Conservation (phyloP, 2,888 invertebrate genomes). For the Drosophila robusta region DNA sequence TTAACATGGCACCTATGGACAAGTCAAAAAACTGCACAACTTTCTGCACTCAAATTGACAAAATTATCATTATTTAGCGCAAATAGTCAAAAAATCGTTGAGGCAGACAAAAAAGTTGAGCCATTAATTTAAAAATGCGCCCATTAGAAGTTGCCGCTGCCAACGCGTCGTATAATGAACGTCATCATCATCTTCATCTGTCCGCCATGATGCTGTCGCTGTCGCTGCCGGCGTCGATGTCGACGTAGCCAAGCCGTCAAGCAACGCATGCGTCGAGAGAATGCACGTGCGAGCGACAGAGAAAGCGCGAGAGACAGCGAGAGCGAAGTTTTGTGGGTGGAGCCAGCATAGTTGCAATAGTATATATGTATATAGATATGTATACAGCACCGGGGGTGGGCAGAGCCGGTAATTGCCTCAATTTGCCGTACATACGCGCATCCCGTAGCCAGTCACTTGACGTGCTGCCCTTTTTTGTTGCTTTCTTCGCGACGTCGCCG, state of each 20-base stretch:
- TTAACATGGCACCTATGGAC: slow-evolving; percentile 1
- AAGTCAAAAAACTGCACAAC: slow-evolving; percentile 6
- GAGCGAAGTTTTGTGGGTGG: slow-evolving; percentile 47
- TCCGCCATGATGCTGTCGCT: slow-evolving; percentile 36
- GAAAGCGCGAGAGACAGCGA: slow-evolving; percentile 18
- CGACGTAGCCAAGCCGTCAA: neutral
- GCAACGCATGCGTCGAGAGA: slow-evolving; percentile 62
- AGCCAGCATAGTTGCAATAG: slow-evolving; percentile 31
- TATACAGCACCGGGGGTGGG: slow-evolving; percentile 35
- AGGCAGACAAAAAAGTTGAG: slow-evolving; percentile 64
- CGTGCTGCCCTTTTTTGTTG: slow-evolving; percentile 57
- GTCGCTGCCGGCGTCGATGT: slow-evolving; percentile 7
- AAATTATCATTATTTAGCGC: slow-evolving; percentile 66
- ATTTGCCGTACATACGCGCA: slow-evolving; percentile 69
- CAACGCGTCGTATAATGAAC: slow-evolving; percentile 48
- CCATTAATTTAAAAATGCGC: slow-evolving; percentile 74
- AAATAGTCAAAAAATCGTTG: slow-evolving; percentile 62
- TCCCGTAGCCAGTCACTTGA: slow-evolving; percentile 54
- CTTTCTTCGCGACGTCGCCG: slow-evolving; percentile 39
- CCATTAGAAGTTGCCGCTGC: slow-evolving; percentile 59
- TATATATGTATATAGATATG: slow-evolving; percentile 9
- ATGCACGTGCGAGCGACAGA: slow-evolving; percentile 15
- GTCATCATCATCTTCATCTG: slow-evolving; percentile 46
- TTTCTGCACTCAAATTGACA: slow-evolving; percentile 32
- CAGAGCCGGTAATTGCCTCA: slow-evolving; percentile 74